Base-by-base conservation (phyloP, 2,888 invertebrate species). In the Coleophora deauratella region DNA sequence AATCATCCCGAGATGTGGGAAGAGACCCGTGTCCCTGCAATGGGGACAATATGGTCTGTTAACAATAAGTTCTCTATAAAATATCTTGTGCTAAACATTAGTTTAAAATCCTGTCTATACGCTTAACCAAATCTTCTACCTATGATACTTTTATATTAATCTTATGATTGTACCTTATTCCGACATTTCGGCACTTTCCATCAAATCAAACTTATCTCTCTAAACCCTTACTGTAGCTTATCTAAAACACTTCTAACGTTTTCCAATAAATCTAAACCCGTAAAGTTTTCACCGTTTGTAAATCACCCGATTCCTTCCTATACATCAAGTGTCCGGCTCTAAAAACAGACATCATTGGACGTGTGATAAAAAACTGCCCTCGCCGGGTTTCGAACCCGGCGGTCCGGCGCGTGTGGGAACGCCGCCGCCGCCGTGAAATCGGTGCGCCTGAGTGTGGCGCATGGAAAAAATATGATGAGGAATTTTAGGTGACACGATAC, bases 351-450 rank as follows among this genome's bases (percentile, higher is more conserved):
- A 27, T 27, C 35, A 35, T 21, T 21, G 21, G 21, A 38, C 38
- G 36, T 42, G 38, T 38, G 35, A 37, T 39, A 43, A 43, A 42
- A 42, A 42, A 30, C 21, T 21, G 21, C 6, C 21, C 21, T n/a
- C n/a, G 33, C 35, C 27, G 33, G 39, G 43, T 36, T 14, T 34
- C 39, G 36, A 39, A 33, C 39, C 39, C 34, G 39, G 43, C 52
- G 54, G 53, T 50, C 52, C 46, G 36, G 39, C 44, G 57, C 57
- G 61, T 63, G 67, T 66, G 68, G 59, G 65, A 69, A 66, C 56
- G 45, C 38, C 41, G 43, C 33, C 41, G 43, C 33, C 45, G 52
- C 59, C 62, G 59, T 63, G 57, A 62, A 65, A 66, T 63, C 60
- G 52, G 46, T 44, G 46, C 52, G 51, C 50, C 43, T 46, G 49